These are phyloP conservation scores for Parochlus steinenii DNA, from an alignment of 2,888 invertebrate genomes.

Conservation along the genomic window DNA sequence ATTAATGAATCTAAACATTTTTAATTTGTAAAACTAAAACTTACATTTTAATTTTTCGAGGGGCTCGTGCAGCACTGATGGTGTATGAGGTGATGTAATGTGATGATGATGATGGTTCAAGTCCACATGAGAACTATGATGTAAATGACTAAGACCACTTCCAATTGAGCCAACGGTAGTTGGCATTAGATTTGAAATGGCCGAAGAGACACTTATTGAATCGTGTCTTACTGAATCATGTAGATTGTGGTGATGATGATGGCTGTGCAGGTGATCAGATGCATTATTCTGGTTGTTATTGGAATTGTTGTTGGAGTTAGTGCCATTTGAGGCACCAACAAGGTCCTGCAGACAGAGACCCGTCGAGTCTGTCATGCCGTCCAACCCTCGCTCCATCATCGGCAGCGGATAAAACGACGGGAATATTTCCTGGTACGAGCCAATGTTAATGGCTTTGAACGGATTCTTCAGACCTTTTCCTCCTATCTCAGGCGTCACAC, in stretches of 20 bases:
- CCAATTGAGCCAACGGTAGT: conserved; percentile 21
- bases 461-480: conserved; percentile 11
- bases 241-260: conserved; percentile 30
- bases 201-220: conserved; percentile 39
- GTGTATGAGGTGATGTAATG: conserved; percentile 38
- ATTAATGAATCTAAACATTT: conserved; percentile 32
- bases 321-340: conserved; percentile 36
- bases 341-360: conserved; percentile 53
- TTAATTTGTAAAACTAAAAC: conserved; percentile 35
- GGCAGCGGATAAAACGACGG: conserved; percentile 10
- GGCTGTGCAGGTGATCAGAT: conserved; percentile 28
- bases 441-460: conserved; percentile 12
- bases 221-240: conserved; percentile 36
- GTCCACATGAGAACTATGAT: conserved; percentile 27
- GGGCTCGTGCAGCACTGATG: conserved; percentile 38
- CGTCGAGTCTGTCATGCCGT: conserved; percentile 39
- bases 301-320: conserved; percentile 23
- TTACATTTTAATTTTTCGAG: conserved; percentile 57
- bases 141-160: conserved; percentile 25
- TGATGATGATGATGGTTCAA: conserved; percentile 40
- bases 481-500: conserved; percentile 9
- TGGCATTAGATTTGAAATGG: conserved; percentile 39
- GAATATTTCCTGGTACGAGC: conserved; percentile 11
- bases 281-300: conserved; percentile 9
- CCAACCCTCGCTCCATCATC: conserved; percentile 22